These are phyloP conservation scores for Orientallactaga sibirica DNA, from an alignment of 2,797 vertebrate genomes.

Conservation along the genomic window DNA sequence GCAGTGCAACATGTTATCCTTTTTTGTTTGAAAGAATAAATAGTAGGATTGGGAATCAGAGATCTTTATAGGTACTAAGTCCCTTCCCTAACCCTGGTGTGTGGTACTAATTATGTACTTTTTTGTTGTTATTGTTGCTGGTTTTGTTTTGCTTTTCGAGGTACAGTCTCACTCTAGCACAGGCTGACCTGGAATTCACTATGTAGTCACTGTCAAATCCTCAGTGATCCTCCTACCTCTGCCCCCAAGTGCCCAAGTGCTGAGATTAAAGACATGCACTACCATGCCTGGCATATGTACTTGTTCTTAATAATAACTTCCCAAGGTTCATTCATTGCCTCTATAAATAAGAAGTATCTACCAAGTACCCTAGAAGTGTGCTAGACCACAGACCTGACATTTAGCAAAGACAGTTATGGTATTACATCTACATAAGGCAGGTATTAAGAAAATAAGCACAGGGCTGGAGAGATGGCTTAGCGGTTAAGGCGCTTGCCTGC, in stretches of 20 bases:
- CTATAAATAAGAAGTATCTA: not conserved
- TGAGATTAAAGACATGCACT: too few species aligned
- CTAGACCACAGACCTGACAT: not conserved
- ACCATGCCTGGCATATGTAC: too few species aligned
- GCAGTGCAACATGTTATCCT: not conserved
- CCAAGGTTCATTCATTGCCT: not conserved
- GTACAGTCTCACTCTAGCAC: too few species aligned
- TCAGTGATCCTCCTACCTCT: too few species aligned
- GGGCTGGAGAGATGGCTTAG: not conserved
- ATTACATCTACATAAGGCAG: not conserved
- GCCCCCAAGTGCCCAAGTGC: too few species aligned
- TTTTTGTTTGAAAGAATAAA: not conserved
- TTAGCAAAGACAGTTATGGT: not conserved
- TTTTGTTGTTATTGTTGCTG: too few species aligned
- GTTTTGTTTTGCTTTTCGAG: too few species aligned
- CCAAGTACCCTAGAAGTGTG: not conserved
- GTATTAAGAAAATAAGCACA: not conserved
- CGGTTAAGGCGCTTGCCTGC: too few species aligned
- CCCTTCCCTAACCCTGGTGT: not conserved
- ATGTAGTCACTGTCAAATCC: too few species aligned
- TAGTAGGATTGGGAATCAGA: not conserved
- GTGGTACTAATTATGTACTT: not conserved
- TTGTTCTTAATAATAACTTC: slow-evolving; percentile 3
- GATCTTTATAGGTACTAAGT: not conserved
- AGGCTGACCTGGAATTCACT: too few species aligned